Evolutionary conservation across 2,888 invertebrate genomes (phyloP).

Genomic region (Petrophora chlorosata): DNA sequence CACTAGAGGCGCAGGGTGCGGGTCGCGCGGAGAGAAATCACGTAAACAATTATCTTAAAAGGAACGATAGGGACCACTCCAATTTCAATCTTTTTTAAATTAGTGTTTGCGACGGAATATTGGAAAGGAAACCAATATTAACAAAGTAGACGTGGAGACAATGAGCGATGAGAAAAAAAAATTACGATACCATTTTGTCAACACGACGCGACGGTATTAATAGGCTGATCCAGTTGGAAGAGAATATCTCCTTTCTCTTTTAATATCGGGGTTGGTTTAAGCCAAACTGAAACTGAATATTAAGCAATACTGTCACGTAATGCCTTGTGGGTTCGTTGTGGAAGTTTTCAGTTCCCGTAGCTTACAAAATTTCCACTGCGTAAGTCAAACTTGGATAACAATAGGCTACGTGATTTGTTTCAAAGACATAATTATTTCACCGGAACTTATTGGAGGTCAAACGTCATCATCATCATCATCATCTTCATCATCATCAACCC

Average conservation of each 20-base stretch:
- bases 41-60: conserved; percentile 60
- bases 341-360: conserved; percentile 52
- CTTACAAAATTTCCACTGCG: conserved; percentile 57
- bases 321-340: conserved; percentile 45
- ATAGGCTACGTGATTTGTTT: conserved; percentile 56
- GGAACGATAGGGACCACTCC: conserved; percentile 42
- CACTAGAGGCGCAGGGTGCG: too few relatives aligned
- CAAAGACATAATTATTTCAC: conserved; percentile 47
- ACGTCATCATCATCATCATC: too few relatives aligned
- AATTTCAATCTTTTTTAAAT: conserved; percentile 49
- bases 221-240: conserved; percentile 15
- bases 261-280: conserved; percentile 25
- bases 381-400: conserved; percentile 53
- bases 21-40: conserved; percentile 51
- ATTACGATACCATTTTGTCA: conserved; percentile 22
- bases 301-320: conserved; percentile 56
- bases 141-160: conserved; percentile 21
- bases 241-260: conserved; percentile 2
- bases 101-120: conserved; percentile 28
- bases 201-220: conserved; percentile 6
- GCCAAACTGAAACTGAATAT: conserved; percentile 39
- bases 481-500: too few relatives aligned
- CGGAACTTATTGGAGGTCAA: too few relatives aligned
- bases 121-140: conserved; percentile 19
- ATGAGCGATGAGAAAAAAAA: conserved; percentile 27